Evolutionary conservation across 2,888 invertebrate genomes (phyloP).

Genomic region (Flexamia atlantica): DNA sequence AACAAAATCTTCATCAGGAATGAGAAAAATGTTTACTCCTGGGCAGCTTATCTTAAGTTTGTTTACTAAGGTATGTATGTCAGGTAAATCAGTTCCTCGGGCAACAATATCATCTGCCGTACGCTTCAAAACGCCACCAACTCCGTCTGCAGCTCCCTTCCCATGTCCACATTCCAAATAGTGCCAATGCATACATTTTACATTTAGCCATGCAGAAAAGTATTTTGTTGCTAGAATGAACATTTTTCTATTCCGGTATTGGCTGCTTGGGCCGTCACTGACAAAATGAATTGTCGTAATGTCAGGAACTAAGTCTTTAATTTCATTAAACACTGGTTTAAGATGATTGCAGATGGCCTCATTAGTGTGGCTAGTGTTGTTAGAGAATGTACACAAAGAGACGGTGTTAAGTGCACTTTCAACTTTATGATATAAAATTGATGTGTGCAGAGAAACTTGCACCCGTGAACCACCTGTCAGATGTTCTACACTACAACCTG

Average conservation of each 20-base stretch:
- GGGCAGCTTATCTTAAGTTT: conserved; percentile 67
- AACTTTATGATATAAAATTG: background rate
- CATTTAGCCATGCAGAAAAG: conserved; percentile 69
- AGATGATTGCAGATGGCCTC: conserved; percentile 71
- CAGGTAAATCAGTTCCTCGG: conserved; percentile 70
- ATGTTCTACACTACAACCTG: no score
- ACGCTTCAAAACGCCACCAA: conserved; percentile 72
- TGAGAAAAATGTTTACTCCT: conserved; percentile 63
- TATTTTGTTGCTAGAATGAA: conserved; percentile 71
- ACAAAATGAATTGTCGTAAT: conserved; percentile 71
- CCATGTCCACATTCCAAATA: conserved; percentile 72
- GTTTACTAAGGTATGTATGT: conserved; percentile 68
- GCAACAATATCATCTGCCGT: conserved; percentile 72
- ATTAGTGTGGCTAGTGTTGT: conserved; percentile 70
- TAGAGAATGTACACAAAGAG: conserved; percentile 71
- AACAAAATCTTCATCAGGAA: no score
- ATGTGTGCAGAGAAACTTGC: conserved; percentile 36
- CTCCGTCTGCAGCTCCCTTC: conserved; percentile 72
- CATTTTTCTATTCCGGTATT: conserved; percentile 72
- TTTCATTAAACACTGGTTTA: conserved; percentile 68
- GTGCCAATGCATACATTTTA: conserved; percentile 70
- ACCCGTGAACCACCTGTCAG: conserved; percentile 20
- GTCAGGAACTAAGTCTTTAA: conserved; percentile 65
- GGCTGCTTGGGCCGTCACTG: conserved; percentile 72
- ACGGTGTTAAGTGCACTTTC: background rate